A percentile compares a stretch with the other conserved stretches of the same genome.
Evolutionary conservation across 35 echinoderm and acorn worm genomes (phyloP).

Genomic region (Lytechinus pictus): DNA sequence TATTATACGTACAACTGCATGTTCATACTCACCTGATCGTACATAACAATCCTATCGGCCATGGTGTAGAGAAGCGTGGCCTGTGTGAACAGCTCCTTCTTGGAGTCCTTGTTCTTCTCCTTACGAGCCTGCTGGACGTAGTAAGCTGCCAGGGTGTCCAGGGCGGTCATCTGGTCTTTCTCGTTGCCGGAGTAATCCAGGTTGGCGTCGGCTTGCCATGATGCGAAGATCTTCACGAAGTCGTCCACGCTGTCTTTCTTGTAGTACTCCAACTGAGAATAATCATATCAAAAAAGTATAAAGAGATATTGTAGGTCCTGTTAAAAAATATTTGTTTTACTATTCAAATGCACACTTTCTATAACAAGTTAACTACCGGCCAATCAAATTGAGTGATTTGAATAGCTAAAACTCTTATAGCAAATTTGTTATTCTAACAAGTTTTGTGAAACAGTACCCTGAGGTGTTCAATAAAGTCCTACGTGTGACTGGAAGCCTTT

Average conservation of each 20-base stretch:
- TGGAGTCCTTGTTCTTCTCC: conserved; percentile 95
- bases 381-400: too few species aligned
- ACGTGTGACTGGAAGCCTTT: too few species aligned
- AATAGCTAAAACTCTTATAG: too few species aligned
- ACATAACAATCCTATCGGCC: conserved; percentile 99
- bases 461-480: too few species aligned
- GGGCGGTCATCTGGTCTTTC: conserved; percentile 99
- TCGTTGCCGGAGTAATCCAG: conserved; percentile 88
- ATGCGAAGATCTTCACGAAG: conserved; percentile 99
- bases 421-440: too few species aligned
- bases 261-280: conserved; percentile 93
- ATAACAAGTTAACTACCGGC: too few species aligned
- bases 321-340: too few species aligned
- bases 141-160: conserved; percentile 95
- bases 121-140: conserved; percentile 97
- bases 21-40: conserved; percentile 85
- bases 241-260: conserved; percentile 88
- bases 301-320: neutral
- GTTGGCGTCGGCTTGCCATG: conserved; percentile 97
- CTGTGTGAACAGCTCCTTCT: conserved; percentile 97
- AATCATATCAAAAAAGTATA: too few species aligned
- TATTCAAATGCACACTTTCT: too few species aligned
- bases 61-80: conserved; percentile 94
- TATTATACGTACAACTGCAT: too few species aligned
- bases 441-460: too few species aligned